Conservation (phyloP, 1,140 invertebrate genomes). For the Drosophila paulistorum region DNA sequence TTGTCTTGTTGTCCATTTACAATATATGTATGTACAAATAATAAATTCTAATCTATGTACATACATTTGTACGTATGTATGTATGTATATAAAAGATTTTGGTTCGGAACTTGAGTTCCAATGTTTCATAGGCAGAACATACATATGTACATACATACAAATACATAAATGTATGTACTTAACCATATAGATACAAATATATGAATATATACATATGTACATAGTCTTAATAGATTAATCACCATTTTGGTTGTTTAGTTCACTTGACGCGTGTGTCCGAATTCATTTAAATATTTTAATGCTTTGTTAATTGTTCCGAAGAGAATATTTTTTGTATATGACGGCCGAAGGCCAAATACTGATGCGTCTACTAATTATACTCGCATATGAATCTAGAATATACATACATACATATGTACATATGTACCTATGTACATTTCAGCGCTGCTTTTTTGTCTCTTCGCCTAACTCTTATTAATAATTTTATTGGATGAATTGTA, state of each 20-base stretch:
- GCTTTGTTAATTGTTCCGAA: slow-evolving; percentile 8
- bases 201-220: neutral
- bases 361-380: slow-evolving; percentile 3
- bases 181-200: no score
- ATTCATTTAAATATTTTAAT: slow-evolving; percentile 15
- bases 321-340: neutral
- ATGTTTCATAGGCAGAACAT: neutral
- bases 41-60: neutral
- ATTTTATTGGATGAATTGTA: no score
- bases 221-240: slow-evolving; percentile 7
- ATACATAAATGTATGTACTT: no score
- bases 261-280: slow-evolving; percentile 6
- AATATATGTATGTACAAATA: neutral
- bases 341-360: slow-evolving; percentile 8
- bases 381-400: neutral
- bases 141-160: no score
- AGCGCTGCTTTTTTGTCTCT: neutral
- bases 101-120: neutral
- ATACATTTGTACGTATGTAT: neutral
- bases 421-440: neutral
- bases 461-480: neutral
- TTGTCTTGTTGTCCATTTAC: no score
- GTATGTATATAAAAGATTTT: neutral
- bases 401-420: neutral
- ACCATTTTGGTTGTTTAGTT: neutral